Conservation (phyloP, 2,113 vertebrate genomes). For the Ifrita kowaldi region DNA sequence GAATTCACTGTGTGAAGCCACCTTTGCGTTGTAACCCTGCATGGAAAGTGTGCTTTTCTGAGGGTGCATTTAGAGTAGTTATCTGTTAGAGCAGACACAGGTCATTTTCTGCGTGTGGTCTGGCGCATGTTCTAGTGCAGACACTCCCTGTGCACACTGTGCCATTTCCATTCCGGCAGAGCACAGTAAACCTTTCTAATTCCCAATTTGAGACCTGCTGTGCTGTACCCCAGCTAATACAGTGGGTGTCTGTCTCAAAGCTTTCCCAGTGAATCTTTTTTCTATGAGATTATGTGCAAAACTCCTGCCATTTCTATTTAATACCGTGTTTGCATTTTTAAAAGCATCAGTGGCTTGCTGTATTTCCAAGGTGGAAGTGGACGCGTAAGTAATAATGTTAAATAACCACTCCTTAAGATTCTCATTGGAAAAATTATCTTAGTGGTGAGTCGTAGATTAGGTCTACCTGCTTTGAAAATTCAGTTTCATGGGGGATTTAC, state of each 20-base stretch:
- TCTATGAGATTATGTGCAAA: neutral
- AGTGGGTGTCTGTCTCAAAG: neutral
- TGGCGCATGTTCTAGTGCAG: neutral
- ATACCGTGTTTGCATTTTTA: neutral
- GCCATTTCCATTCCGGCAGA: neutral
- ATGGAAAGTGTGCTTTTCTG: neutral
- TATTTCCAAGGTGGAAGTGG: neutral
- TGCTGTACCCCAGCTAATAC: neutral
- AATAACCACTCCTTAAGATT: neutral
- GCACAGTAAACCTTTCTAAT: neutral
- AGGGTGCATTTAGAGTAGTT: fast-evolving
- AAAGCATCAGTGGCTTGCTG: neutral
- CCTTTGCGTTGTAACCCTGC: neutral
- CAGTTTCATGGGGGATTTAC: neutral
- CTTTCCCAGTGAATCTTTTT: neutral
- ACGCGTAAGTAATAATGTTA: neutral
- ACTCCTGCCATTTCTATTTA: neutral
- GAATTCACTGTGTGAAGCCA: neutral
- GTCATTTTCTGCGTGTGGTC: fast-evolving
- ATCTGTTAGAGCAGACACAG: neutral
- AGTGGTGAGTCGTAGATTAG: neutral
- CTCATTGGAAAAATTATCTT: neutral
- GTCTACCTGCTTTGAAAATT: neutral
- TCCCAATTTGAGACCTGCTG: neutral
- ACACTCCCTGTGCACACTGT: fast-evolving